Base-by-base conservation (phyloP, 2,888 invertebrate species). In the Erebia ligea region DNA sequence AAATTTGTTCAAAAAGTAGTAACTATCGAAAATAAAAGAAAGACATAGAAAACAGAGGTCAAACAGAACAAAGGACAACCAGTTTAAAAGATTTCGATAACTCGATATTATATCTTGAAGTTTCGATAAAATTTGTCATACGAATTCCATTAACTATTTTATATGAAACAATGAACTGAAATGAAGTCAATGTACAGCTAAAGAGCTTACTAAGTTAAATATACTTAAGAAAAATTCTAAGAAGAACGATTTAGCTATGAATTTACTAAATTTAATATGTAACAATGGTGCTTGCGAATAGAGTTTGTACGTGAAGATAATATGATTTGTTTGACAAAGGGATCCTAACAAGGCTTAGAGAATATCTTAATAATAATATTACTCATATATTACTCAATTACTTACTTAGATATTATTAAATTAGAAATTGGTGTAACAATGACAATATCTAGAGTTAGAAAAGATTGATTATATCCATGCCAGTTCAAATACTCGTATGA, bases 381-480 rank as follows among this genome's bases (percentile, higher is more conserved):
- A 48, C 25, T 50, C 9, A 63, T n/a, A 63, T 63, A n/a, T 5
- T 9, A 48, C 25, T 50, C 9, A 63, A n/a, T n/a, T n/a, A n/a
- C 1, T 63, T 21, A 52, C 50, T 63, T 50, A 52, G 25, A 48
- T 50, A 15, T 65, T 11, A 65, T 57, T 66, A 66, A 15, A 66
- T 66, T 66, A 42, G 56, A 21, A 54, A 65, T 54, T 42, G 42
- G 54, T 17, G 34, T 42, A 10, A 45, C 40, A 54, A 11, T 34
- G 25, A 34, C 21, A 10, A 34, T 45, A 48, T 13, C 19, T 48
- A 1, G 6, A 50, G 19, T 56, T 56, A 69, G 69, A 63, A 57
- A 21, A 64, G 56, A 63, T 42, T 45, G 52, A 65, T 69, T 58
- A 69, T 34, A 59, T 19, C 42, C 65, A 69, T 69, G 69, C 64